Percentiles rank a stretch among this genome's conserved stretches.
phyloP scores from a whole-genome alignment of 2,113 vertebrate species.

The Hipposideros armiger region DNA sequence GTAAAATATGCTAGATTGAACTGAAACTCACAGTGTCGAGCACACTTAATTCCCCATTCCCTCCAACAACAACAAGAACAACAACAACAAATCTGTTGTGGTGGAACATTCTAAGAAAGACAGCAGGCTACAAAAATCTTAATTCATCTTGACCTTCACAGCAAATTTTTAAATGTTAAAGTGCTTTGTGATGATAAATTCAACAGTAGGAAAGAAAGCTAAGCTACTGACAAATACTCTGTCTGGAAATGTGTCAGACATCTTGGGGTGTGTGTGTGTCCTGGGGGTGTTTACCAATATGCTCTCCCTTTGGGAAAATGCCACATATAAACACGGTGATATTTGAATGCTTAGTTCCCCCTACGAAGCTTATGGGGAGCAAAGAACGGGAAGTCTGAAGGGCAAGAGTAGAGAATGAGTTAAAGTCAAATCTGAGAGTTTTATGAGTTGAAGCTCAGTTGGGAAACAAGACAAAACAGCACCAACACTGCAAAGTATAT shows the following conservation, averaged over 20 bases:
- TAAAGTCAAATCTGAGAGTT: conserved; percentile 7
- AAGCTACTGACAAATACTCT: not conserved
- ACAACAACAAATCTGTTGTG: too few relatives aligned
- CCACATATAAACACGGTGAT: not conserved
- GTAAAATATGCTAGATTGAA: not conserved
- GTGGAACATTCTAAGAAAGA: not conserved
- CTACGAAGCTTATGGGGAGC: not conserved
- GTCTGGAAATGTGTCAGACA: not conserved
- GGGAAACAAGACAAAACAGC: conserved; percentile 17
- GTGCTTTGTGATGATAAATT: conserved; percentile 51
- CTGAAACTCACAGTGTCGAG: not conserved
- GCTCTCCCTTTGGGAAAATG: not conserved
- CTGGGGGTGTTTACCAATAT: not conserved
- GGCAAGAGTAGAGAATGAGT: not conserved
- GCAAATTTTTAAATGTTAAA: conserved; percentile 11
- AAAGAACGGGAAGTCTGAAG: not conserved
- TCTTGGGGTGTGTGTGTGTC: not conserved
- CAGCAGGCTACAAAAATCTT: not conserved
- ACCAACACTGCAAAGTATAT: not conserved
- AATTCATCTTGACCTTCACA: not conserved
- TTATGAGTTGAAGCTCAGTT: not conserved
- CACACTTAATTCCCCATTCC: not conserved
- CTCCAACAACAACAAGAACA: too few relatives aligned
- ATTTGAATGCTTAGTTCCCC: not conserved
- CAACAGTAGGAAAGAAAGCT: conserved; percentile 30